These are phyloP conservation scores for Automeris io DNA, from an alignment of 2,888 invertebrate species.

Conservation along the genomic window DNA sequence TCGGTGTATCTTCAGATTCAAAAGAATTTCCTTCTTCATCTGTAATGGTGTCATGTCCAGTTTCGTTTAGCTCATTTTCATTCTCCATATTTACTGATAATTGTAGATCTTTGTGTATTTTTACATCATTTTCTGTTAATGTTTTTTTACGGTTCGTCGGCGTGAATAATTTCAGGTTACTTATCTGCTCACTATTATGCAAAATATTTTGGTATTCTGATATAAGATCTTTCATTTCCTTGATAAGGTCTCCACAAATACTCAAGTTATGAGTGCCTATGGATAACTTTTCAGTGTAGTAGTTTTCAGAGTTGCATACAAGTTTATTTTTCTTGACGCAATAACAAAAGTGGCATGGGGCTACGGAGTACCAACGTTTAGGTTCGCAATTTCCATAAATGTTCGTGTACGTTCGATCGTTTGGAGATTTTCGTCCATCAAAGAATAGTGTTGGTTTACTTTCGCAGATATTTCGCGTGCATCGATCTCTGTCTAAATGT, in stretches of 20 bases:
- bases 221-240: constrained; percentile 32
- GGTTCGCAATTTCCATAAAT: constrained; percentile 37
- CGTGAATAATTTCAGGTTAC: constrained; percentile 6
- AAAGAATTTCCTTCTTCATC: constrained; percentile 13
- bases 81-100: background rate
- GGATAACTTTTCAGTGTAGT: constrained; percentile 20
- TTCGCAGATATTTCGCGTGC: constrained; percentile 45
- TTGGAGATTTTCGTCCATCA: constrained; percentile 15
- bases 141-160: background rate
- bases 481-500: constrained; percentile 30
- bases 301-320: constrained; percentile 40
- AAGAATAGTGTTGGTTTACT: background rate
- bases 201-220: constrained; percentile 18
- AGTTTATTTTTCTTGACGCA: constrained; percentile 46
- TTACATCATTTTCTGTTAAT: constrained; percentile 1
- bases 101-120: constrained; percentile 5
- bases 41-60: constrained; percentile 12
- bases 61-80: constrained; percentile 7
- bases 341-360: constrained; percentile 53
- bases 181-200: constrained; percentile 11
- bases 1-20: constrained; percentile 1
- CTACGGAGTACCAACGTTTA: constrained; percentile 49
- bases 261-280: constrained; percentile 39
- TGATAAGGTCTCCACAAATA: constrained; percentile 35
- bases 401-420: no score